These are phyloP conservation scores for Coreius guichenoti DNA, from an alignment of 2,797 vertebrate species.

Conservation along the genomic window DNA sequence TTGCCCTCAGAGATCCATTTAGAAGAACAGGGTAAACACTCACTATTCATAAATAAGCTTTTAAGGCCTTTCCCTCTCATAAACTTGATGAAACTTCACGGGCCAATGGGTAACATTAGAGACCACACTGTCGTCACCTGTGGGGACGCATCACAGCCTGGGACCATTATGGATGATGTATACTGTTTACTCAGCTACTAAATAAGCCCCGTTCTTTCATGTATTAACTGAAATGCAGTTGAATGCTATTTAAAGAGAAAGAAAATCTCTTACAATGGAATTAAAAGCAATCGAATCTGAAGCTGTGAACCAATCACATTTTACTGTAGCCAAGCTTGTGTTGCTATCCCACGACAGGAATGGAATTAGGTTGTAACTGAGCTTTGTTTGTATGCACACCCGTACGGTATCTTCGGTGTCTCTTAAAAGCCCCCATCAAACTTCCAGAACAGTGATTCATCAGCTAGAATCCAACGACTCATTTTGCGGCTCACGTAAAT, in stretches of 20 bases:
- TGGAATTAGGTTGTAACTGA: conserved; percentile 58
- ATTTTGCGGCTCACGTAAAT: conserved; percentile 57
- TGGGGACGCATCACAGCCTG: conserved; percentile 45
- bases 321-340: conserved; percentile 52
- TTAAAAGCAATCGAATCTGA: conserved; percentile 31
- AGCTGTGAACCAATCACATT: conserved; percentile 34
- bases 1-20: conserved; percentile 67
- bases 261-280: conserved; percentile 41
- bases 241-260: conserved; percentile 42
- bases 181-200: conserved; percentile 32
- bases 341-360: conserved; percentile 50
- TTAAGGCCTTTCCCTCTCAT: conserved; percentile 73
- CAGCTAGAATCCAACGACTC: conserved; percentile 46
- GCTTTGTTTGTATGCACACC: conserved; percentile 54
- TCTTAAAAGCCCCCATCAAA: conserved; percentile 60
- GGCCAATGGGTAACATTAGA: conserved; percentile 69
- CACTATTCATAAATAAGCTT: conserved; percentile 76
- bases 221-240: conserved; percentile 43
- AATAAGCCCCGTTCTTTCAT: conserved; percentile 32
- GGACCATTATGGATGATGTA: conserved; percentile 23
- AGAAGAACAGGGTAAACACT: conserved; percentile 76
- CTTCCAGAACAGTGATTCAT: conserved; percentile 53
- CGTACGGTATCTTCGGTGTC: conserved; percentile 48
- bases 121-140: conserved; percentile 53
- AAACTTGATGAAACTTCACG: conserved; percentile 75